These are phyloP conservation scores for Latheticus oryzae DNA, from an alignment of 2,888 invertebrate species.

Conservation along the genomic window DNA sequence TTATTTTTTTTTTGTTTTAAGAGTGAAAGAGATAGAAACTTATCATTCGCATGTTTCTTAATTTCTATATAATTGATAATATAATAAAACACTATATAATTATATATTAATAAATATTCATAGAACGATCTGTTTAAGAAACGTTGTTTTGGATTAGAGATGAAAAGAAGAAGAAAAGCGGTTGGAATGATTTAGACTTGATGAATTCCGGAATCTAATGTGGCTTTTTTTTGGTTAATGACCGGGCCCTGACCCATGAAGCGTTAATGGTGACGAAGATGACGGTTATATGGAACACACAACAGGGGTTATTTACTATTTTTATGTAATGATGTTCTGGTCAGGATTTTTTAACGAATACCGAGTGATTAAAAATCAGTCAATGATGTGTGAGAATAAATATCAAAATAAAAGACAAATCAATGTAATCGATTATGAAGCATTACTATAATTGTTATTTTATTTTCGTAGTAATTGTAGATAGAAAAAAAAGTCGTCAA, in stretches of 20 bases:
- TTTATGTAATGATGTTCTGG: conserved; percentile 4
- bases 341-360: neutral
- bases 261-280: conserved; percentile 37
- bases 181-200: conserved; percentile 44
- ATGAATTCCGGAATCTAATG: conserved; percentile 49
- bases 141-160: neutral
- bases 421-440: too few species aligned
- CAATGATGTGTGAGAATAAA: too few species aligned
- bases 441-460: too few species aligned
- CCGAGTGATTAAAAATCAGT: too few species aligned
- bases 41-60: conserved; percentile 21
- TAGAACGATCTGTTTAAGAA: conserved; percentile 23
- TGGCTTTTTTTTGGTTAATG: conserved; percentile 46
- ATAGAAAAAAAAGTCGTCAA: too few species aligned
- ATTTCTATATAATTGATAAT: conserved; percentile 36
- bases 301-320: conserved; percentile 11
- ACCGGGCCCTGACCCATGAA: conserved; percentile 44
- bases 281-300: conserved; percentile 14
- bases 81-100: conserved; percentile 29
- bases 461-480: too few species aligned
- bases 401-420: too few species aligned
- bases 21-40: too few species aligned
- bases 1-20: too few species aligned
- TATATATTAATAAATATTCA: conserved; percentile 41
- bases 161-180: conserved; percentile 24